These are phyloP conservation scores for Enteromius afrohamiltoni DNA, from an alignment of 2,797 vertebrate genomes.

Conservation along the genomic window DNA sequence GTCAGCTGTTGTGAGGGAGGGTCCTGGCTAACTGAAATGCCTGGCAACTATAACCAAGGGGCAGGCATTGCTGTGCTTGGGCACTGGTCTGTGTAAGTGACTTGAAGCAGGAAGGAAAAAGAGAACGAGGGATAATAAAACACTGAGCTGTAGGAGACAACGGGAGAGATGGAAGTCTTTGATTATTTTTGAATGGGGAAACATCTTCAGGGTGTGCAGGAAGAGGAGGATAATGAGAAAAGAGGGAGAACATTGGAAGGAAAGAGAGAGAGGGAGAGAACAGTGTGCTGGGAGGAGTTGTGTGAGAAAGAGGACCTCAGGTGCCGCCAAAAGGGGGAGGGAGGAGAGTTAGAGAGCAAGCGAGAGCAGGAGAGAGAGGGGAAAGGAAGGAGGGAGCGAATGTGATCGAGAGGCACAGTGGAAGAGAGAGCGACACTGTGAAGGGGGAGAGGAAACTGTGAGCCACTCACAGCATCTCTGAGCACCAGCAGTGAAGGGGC, in stretches of 20 bases:
- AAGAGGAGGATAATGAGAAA: constrained; percentile 64
- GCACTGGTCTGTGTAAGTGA: constrained; percentile 78
- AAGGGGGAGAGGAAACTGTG: constrained; percentile 73
- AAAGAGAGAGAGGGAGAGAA: constrained; percentile 50
- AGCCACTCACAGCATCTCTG: constrained; percentile 83
- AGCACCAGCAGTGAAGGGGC: constrained; percentile 73
- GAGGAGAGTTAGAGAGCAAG: constrained; percentile 57
- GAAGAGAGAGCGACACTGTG: constrained; percentile 46
- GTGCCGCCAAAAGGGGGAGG: constrained; percentile 79
- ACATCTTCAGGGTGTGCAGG: constrained; percentile 81
- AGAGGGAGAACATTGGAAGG: constrained; percentile 49
- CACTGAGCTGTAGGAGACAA: constrained; percentile 8
- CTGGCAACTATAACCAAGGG: constrained; percentile 90
- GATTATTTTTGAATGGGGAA: constrained; percentile 75
- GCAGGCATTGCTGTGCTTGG: constrained; percentile 79
- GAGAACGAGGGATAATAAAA: constrained; percentile 41
- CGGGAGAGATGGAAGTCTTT: constrained; percentile 65
- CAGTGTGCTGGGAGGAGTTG: constrained; percentile 64
- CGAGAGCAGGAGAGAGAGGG: constrained; percentile 51
- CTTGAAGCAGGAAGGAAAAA: constrained; percentile 61
- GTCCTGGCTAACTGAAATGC: constrained; percentile 79
- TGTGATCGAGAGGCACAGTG: constrained; percentile 69
- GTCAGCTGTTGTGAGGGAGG: constrained; percentile 77
- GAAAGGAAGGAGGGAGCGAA: constrained; percentile 55
- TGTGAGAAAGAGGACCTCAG: constrained; percentile 78